Percentiles rank a stretch among this genome's conserved stretches.
phyloP scores from a whole-genome alignment of 2,888 invertebrate genomes.

The Caenorhabditis angaria region DNA sequence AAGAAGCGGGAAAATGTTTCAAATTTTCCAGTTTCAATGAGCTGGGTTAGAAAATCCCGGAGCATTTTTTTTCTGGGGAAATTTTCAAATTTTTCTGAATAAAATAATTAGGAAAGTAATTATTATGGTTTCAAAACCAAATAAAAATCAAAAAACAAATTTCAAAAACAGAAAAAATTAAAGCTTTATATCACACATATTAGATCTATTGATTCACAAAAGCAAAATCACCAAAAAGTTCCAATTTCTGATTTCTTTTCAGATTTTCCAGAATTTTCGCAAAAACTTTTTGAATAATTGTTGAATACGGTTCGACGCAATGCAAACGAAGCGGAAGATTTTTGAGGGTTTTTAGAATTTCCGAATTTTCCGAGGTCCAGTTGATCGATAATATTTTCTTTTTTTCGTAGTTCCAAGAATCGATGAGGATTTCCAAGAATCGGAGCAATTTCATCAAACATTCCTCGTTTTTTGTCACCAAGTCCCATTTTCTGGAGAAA shows the following conservation, averaged over 20 bases:
- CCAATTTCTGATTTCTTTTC: constrained; percentile 17
- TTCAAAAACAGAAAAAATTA: constrained; percentile 1
- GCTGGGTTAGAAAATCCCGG: constrained; percentile 3
- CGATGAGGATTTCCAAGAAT: constrained; percentile 7
- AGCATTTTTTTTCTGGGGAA: constrained; percentile 11
- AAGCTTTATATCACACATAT: background rate
- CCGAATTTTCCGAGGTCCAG: constrained; percentile 22
- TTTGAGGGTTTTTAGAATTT: background rate
- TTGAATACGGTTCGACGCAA: background rate
- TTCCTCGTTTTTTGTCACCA: constrained; percentile 23
- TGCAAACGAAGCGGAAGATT: constrained; percentile 10
- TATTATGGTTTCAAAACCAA: background rate
- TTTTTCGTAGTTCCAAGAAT: constrained; percentile 18
- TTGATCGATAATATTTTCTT: constrained; percentile 4
- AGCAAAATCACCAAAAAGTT: constrained; percentile 19
- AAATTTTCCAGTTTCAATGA: constrained; percentile 11
- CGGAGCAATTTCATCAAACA: constrained; percentile 4
- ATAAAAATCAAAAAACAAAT: too few species aligned
- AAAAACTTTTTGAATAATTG: constrained; percentile 1
- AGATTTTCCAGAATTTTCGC: constrained; percentile 17
- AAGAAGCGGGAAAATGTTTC: constrained; percentile 18
- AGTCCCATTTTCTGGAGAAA: constrained; percentile 16
- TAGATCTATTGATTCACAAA: constrained; percentile 5
- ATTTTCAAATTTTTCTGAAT: background rate
- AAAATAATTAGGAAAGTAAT: background rate